These are phyloP conservation scores for Castor canadensis DNA, from an alignment of 2,113 vertebrate species.

Conservation along the genomic window DNA sequence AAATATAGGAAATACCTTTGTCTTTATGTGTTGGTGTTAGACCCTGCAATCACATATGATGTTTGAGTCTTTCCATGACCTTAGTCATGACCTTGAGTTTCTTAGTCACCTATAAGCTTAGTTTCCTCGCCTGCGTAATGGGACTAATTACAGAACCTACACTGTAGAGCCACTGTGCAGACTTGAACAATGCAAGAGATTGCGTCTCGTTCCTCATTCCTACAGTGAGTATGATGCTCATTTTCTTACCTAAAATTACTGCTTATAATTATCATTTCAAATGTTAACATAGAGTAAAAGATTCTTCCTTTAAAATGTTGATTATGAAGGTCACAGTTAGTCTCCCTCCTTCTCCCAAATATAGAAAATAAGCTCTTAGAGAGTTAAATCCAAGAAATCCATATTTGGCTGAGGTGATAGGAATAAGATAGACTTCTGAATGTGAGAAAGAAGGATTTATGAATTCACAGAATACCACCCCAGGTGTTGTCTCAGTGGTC, in stretches of 20 bases:
- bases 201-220: not conserved
- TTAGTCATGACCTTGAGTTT: not conserved
- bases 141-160: not conserved
- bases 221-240: not conserved
- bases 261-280: not conserved
- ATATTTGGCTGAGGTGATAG: not conserved
- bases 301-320: slow-evolving; percentile 25
- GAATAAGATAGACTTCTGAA: not conserved
- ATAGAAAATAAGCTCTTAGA: not conserved
- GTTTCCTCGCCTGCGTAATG: not conserved
- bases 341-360: not conserved
- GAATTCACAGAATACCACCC: not conserved
- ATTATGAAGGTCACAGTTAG: not conserved
- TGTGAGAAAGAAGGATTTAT: not conserved
- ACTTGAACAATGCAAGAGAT: not conserved
- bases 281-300: not conserved
- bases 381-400: not conserved
- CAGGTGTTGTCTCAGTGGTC: not conserved
- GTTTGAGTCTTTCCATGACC: not conserved
- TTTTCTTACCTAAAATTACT: not conserved
- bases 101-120: not conserved
- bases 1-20: slow-evolving; percentile 31
- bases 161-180: no score
- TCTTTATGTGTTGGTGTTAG: not conserved
- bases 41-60: not conserved